Percentiles rank a stretch among this genome's conserved stretches.
Conservation (phyloP, 2,888 invertebrate species). For the Corbicula japonica region DNA sequence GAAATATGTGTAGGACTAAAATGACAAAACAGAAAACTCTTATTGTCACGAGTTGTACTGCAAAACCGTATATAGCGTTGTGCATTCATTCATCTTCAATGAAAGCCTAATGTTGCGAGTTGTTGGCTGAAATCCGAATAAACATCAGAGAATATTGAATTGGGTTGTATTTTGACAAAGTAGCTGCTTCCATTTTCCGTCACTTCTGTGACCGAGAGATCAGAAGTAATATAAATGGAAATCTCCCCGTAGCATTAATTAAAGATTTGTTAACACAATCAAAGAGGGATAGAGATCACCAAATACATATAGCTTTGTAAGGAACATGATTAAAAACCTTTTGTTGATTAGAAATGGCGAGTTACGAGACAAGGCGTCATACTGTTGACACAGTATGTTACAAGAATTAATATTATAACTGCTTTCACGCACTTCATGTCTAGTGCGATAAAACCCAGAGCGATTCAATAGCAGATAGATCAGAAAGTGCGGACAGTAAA, state of each 20-base stretch:
- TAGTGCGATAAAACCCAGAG: no score
- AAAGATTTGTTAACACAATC: constrained; percentile 16
- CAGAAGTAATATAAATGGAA: constrained; percentile 24
- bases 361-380: no score
- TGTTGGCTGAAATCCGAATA: not conserved
- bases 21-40: not conserved
- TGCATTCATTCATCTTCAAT: not conserved
- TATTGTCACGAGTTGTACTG: not conserved
- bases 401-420: no score
- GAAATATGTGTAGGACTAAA: not conserved
- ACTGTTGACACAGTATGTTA: no score
- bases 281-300: constrained; percentile 15
- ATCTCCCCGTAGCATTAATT: constrained; percentile 20
- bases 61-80: not conserved
- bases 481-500: no score
- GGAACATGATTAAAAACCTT: not conserved
- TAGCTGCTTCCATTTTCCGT: not conserved
- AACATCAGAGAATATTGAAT: not conserved
- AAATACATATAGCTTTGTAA: not conserved
- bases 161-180: not conserved
- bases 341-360: no score
- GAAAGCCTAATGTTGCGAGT: not conserved
- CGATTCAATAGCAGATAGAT: no score
- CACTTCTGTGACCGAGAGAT: constrained; percentile 5
- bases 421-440: no score